Evolutionary conservation across 2,888 invertebrate species (phyloP), one percentile per base, ranked within the genome.

Genomic region (Lithosia quadra): DNA sequence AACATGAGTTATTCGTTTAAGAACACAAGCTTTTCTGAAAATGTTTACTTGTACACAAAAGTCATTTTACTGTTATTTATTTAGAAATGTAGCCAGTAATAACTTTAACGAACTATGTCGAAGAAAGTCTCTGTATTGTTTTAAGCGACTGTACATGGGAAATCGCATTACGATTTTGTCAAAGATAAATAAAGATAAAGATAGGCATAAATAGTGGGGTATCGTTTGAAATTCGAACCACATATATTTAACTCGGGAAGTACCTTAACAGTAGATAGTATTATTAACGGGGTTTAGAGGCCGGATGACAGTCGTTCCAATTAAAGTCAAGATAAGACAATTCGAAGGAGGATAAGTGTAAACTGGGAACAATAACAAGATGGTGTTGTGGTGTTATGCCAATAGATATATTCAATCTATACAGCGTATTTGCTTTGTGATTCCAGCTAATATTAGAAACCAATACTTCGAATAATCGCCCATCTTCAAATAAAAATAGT

Each of bases 1-100:
- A 75, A 74, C 69, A 69, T 70, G 66, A 74, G 74, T 76, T 72
- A 73, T 79, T 69, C 39, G 64, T 61, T 63, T 63, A 63, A 73
- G 57, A 80, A 74, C 43, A 34, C 43, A 59, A 67, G 43, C 69
- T 72, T 71, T 68, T 72, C 24, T 34, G 63, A 33, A 66, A 76
- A 67, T 69, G 65, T 65, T 64, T 55, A 53, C 68, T 63, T 59
- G 49, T 65, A 33, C 10, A 59, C 36, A 59, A 68, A 21, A 33
- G 34, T 68, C 8, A 56, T 77, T 79, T 69, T 55, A 43, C 24
- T 34, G 49, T 61, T 68, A 36, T 74, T 76, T 60, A 61, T 33
- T n/a, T 49, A 28, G 64, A n/a, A 8, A 58, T 55, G 57, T 39
- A 55, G 58, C 18, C n/a, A 9, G 22, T 1, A 33, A 55, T 34